A percentile compares a stretch with the other conserved stretches of the same genome.
Conservation (phyloP, 2,888 invertebrate genomes). For the Hypena proboscidalis region DNA sequence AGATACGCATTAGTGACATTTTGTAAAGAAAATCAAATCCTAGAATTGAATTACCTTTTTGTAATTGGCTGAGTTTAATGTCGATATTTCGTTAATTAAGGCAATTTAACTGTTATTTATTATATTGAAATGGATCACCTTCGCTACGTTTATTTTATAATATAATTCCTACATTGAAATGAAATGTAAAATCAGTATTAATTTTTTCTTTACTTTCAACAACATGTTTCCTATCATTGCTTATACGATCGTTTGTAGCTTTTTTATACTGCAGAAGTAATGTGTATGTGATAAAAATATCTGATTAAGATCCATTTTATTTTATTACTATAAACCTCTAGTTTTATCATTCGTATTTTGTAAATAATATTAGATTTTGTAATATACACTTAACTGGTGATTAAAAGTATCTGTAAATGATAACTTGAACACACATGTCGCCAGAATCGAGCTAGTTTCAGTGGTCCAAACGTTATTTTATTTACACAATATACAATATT, state of each 20-base stretch:
- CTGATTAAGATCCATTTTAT: conserved; percentile 74
- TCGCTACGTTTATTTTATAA: conserved; percentile 15
- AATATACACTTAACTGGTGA: conserved; percentile 61
- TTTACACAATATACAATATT: conserved; percentile 36
- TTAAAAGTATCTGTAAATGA: conserved; percentile 40
- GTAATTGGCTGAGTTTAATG: not conserved
- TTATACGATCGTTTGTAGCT: conserved; percentile 56
- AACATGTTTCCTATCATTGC: conserved; percentile 53
- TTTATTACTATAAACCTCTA: conserved; percentile 71
- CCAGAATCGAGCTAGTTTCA: conserved; percentile 36
- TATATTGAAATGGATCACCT: conserved; percentile 44
- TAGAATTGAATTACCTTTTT: not conserved
- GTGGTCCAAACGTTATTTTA: conserved; percentile 48
- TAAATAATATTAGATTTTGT: conserved; percentile 76
- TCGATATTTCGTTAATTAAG: not conserved
- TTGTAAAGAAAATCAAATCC: not conserved
- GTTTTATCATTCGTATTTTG: conserved; percentile 70
- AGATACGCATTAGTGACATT: conserved; percentile 18
- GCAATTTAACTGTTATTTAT: conserved; percentile 12
- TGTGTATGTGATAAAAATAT: conserved; percentile 78
- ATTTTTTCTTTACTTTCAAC: conserved; percentile 63
- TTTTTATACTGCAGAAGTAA: conserved; percentile 62
- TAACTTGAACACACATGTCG: conserved; percentile 41
- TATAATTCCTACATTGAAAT: conserved; percentile 22
- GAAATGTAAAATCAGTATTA: conserved; percentile 54